phyloP scores from a whole-genome alignment of 2,888 invertebrate species.

The Agrilus cyanescens region DNA sequence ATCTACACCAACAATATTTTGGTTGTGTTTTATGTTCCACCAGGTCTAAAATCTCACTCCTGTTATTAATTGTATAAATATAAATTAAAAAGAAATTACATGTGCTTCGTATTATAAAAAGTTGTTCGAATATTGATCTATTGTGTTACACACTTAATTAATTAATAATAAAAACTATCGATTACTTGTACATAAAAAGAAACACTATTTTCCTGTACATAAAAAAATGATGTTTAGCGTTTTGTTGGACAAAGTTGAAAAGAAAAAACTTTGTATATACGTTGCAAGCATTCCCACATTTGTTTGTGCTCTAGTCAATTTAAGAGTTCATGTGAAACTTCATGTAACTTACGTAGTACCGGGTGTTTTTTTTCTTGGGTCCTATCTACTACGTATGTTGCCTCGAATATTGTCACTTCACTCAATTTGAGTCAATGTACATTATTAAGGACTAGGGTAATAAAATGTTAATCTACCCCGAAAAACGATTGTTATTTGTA shows the following conservation, averaged over 20 bases:
- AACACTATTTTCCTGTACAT: slow-evolving; percentile 17
- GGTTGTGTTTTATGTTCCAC: no score
- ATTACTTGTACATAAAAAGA: slow-evolving; percentile 14
- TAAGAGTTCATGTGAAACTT: slow-evolving; percentile 9
- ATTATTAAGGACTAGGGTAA: slow-evolving; percentile 31
- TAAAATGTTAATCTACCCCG: slow-evolving; percentile 19
- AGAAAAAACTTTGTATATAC: slow-evolving; percentile 25
- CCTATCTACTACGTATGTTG: slow-evolving; percentile 15
- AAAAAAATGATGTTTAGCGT: slow-evolving; percentile 16
- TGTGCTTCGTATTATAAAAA: no score
- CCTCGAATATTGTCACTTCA: slow-evolving; percentile 21
- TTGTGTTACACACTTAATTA: slow-evolving; percentile 2
- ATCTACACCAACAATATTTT: no score
- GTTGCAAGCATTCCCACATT: slow-evolving; percentile 32
- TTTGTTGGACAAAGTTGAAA: slow-evolving; percentile 13
- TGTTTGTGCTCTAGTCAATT: slow-evolving; percentile 33
- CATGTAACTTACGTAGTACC: slow-evolving; percentile 9
- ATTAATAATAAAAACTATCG: slow-evolving; percentile 10
- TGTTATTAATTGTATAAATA: no score
- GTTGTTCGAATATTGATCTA: no score
- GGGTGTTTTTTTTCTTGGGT: slow-evolving; percentile 1
- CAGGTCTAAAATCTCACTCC: no score
- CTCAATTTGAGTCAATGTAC: slow-evolving; percentile 32
- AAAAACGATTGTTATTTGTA: no score
- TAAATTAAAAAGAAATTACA: background rate